Evolutionary conservation across 2,797 vertebrate species (phyloP), one percentile per base, ranked within the genome.

Genomic region (Spinus pinus): DNA sequence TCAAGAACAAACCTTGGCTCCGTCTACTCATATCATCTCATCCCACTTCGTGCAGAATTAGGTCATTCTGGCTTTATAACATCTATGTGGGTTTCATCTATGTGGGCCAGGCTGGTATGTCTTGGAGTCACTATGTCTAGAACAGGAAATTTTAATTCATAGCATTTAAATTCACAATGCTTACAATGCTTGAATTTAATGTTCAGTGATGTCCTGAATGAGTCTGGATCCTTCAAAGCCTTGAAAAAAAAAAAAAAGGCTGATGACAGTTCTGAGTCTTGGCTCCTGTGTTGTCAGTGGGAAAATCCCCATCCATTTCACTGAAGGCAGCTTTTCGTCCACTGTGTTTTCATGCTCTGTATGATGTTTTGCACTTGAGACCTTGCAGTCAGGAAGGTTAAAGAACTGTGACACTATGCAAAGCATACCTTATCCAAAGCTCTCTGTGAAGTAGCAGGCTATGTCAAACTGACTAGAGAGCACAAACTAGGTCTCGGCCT

Each of bases 281-380:
- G 79, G n/a, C 65, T 88, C 20, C 69, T 58, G 19, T 74, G 33
- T 60, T 82, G 67, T 82, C 71, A 90, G 77, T 41, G 72, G 77
- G 70, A 95, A 95, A 96, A 90, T 75, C 84, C 56, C 42, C 66
- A 79, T 66, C 30, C 10, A 18, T 81, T 94, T 75, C 47, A 69
- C 25, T 27, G 62, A 73, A 90, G 81, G 14, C 73, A 75, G 51
- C 14, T 0, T 72, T 96, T 93, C 31, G 81, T 65, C 42, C 33
- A 4, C 35, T 33, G 39, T 80, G 24, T 75, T 90, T 90, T 88
- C 54, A 44, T 73, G 39, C 35, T 84, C 47, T 69, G 7, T 72
- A 10, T 13, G 2, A 10, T 69, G 54, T 58, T 93, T 62, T 79
- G 41, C 23, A 64, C 10, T 62, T 69, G 65, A 67, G 27, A 71